Conservation (phyloP, 1,140 invertebrate species). For the Brachionus paranguensis region DNA sequence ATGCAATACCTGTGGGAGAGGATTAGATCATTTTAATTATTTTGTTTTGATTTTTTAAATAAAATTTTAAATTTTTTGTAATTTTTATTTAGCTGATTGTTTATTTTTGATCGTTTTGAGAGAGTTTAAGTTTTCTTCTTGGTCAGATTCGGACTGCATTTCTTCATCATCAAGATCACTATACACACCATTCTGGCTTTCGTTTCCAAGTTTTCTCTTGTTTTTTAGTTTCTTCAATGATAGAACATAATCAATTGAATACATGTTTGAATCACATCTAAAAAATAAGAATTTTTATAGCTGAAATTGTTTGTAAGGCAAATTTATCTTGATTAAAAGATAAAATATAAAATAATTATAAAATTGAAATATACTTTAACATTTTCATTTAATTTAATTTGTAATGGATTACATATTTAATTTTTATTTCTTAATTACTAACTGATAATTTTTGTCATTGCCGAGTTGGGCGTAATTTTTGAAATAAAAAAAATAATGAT, state of each 20-base stretch:
- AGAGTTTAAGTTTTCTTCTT: neutral
- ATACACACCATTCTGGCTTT: neutral
- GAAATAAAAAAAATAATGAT: too few species aligned
- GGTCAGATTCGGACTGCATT: conserved; percentile 2
- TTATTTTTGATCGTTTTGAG: conserved; percentile 16
- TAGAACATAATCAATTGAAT: conserved; percentile 35
- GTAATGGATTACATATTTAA: too few species aligned
- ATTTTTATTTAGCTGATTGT: conserved; percentile 13
- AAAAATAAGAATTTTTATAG: neutral
- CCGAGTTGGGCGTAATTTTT: too few species aligned
- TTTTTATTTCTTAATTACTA: too few species aligned
- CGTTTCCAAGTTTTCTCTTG: conserved; percentile 4
- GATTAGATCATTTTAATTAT: conserved; percentile 63
- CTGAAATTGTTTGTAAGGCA: too few species aligned
- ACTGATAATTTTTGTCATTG: too few species aligned
- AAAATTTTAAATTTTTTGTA: neutral
- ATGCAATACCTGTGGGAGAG: conserved; percentile 93
- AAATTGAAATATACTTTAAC: too few species aligned
- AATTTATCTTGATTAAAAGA: too few species aligned
- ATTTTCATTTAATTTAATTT: too few species aligned
- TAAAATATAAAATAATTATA: too few species aligned
- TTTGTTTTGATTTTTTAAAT: neutral
- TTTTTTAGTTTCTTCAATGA: conserved; percentile 21
- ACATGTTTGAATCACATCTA: conserved; percentile 37
- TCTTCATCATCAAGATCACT: neutral